Conservation (phyloP, 2,797 vertebrate genomes). For the Enteromius mattozi region DNA sequence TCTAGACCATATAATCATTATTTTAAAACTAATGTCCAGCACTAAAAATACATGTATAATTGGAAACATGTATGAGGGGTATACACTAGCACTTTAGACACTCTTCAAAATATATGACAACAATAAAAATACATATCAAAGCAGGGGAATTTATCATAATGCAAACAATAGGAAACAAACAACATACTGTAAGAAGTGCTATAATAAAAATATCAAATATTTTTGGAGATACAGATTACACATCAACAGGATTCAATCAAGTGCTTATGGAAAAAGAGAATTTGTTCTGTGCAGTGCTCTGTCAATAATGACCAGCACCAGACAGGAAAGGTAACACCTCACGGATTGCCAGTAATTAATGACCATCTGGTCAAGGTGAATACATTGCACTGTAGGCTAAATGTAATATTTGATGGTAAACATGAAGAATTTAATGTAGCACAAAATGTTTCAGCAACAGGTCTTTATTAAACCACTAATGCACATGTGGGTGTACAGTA, state of each 20-base stretch:
- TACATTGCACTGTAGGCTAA: constrained; percentile 2
- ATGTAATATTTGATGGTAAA: neutral
- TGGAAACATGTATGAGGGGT: neutral
- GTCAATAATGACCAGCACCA: neutral
- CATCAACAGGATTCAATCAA: no score
- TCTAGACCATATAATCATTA: constrained; percentile 7
- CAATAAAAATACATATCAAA: neutral
- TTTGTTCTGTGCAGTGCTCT: neutral
- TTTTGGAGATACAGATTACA: no score
- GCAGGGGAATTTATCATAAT: neutral
- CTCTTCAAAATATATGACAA: neutral
- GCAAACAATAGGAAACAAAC: neutral
- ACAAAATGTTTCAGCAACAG: neutral
- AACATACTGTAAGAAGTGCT: no score
- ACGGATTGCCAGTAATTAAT: constrained; percentile 13
- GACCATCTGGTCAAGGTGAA: neutral
- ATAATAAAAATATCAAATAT: no score
- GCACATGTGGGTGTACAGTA: neutral
- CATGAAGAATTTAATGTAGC: neutral
- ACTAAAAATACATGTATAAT: neutral
- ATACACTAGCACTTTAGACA: neutral
- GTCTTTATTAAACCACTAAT: neutral
- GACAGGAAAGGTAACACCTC: neutral
- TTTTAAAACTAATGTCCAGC: neutral
- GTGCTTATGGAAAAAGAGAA: neutral